Base-by-base conservation (phyloP, 2,113 vertebrate genomes). In the Tachysurus vachellii region DNA sequence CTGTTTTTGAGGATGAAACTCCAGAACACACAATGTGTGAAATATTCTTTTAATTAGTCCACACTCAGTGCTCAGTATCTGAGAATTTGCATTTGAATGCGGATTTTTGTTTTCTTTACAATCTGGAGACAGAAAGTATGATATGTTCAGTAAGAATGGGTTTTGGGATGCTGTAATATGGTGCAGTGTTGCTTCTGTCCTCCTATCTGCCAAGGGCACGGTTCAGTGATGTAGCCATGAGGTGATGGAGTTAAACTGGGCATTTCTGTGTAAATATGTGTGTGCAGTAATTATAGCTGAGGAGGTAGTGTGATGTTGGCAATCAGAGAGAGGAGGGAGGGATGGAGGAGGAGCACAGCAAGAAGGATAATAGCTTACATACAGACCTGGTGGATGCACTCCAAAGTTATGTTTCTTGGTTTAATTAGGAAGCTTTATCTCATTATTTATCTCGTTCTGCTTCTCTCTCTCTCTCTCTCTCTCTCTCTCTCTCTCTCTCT, bases 171-270 rank as follows among this genome's bases (percentile, higher is more conserved):
- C 31, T 42, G 54, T 21, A 61, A 61, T 42, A 9, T 42, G 56
- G 31, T 13, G 21, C 36, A 42, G 19, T 61, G 79, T 84, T 42
- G 56, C 71, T 85, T 83, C 36, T 19, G 26, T 68, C 68, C 28
- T n/a, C 47, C 75, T 86, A 47, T 85, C 28, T 57, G 26, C 9
- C 14, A 5, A 36, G n/a, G 75, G n/a, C 28, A 42, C 5, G 62
- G 53, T 66, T 84, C 50, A 53, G 75, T 76, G 28, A 75, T 16
- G 66, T 83, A 42, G 83, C 31, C 21, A 26, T 42, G 64, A 57
- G 62, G 85, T 31, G 79, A 66, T 54, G 23, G 80, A 91, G 90
- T 84, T 85, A 90, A 86, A 85, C 88, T 90, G 91, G 82, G 81
- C 75, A 57, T 90, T 88, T 81, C 71, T 64, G 71, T 83, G 80